A percentile compares a stretch with the other conserved stretches of the same genome.
Conservation (phyloP, 2,888 invertebrate genomes). For the Smittia sp. region DNA sequence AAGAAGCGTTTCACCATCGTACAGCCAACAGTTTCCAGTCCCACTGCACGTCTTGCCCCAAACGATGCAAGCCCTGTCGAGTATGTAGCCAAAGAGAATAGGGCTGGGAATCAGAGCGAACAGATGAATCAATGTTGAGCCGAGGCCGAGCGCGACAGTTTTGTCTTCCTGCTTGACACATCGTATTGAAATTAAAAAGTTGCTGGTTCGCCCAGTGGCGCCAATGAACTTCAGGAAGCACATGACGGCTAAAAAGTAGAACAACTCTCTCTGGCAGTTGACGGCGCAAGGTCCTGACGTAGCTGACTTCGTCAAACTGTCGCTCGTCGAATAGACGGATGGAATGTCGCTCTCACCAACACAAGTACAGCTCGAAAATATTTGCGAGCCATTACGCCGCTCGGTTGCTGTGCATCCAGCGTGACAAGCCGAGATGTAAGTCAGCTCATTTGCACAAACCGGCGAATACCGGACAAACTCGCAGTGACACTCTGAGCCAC, state of each 20-base stretch:
- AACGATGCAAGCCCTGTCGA: slow-evolving; percentile 63
- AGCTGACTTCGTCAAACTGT: slow-evolving; percentile 50
- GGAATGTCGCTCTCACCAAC: slow-evolving; percentile 46
- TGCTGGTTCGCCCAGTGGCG: slow-evolving; percentile 62
- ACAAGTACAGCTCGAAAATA: slow-evolving; percentile 31
- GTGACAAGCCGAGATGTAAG: slow-evolving; percentile 69
- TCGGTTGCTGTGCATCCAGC: slow-evolving; percentile 60
- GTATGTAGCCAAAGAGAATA: slow-evolving; percentile 64
- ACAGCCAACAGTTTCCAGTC: slow-evolving; percentile 45
- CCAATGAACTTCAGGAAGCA: slow-evolving; percentile 61
- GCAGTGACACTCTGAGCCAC: slow-evolving; percentile 61
- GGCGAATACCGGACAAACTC: slow-evolving; percentile 65
- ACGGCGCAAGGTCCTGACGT: slow-evolving; percentile 58
- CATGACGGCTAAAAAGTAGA: slow-evolving; percentile 57
- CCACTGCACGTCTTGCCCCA: slow-evolving; percentile 65
- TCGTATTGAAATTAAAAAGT: slow-evolving; percentile 62
- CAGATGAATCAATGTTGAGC: slow-evolving; percentile 60
- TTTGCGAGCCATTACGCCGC: slow-evolving; percentile 21
- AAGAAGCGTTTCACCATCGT: slow-evolving; percentile 5
- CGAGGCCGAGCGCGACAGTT: slow-evolving; percentile 62
- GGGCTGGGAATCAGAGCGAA: slow-evolving; percentile 67
- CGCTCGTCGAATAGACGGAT: not conserved
- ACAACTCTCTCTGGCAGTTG: slow-evolving; percentile 58
- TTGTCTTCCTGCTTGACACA: slow-evolving; percentile 65
- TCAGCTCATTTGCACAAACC: slow-evolving; percentile 59